phyloP scores from a whole-genome alignment of 2,113 vertebrate genomes.

The Tenebrosternarchus preto region DNA sequence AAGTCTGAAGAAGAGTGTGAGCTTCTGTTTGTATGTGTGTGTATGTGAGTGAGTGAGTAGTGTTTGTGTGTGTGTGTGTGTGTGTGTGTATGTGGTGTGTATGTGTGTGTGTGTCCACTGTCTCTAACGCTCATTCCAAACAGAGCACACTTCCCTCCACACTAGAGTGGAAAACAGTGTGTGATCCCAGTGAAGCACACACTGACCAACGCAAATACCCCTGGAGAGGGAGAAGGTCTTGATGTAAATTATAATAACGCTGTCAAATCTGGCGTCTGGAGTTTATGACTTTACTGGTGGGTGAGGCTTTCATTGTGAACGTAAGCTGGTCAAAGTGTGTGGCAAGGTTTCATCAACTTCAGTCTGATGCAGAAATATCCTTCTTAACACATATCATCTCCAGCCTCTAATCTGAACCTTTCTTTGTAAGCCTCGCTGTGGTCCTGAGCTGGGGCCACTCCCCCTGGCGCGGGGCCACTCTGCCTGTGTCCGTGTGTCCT shows the following conservation, averaged over 20 bases:
- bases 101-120: not conserved
- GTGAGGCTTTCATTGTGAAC: not conserved
- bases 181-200: slow-evolving; percentile 14
- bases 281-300: not conserved
- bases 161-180: not conserved
- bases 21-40: no score
- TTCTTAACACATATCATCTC: slow-evolving; percentile 37
- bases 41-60: not conserved
- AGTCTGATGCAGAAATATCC: slow-evolving; percentile 39
- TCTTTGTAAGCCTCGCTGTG: slow-evolving; percentile 56
- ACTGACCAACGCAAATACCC: slow-evolving; percentile 20
- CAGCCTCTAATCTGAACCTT: slow-evolving; percentile 45
- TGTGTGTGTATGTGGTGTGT: slow-evolving; percentile 2
- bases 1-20: not conserved
- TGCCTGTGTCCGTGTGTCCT: slow-evolving; percentile 62
- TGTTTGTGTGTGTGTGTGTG: slow-evolving; percentile 6
- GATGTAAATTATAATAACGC: slow-evolving; percentile 14
- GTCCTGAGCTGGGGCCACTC: slow-evolving; percentile 59
- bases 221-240: slow-evolving; percentile 4
- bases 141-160: slow-evolving; percentile 23
- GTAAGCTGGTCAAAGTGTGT: not conserved
- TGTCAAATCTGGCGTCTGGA: not conserved
- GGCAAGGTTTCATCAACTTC: not conserved
- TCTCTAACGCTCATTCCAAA: slow-evolving; percentile 14
- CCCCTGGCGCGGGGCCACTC: slow-evolving; percentile 65